Evolutionary conservation across 2,113 vertebrate genomes (phyloP), one percentile per base, ranked within the genome.

Genomic region (Pelmatolapia mariae): DNA sequence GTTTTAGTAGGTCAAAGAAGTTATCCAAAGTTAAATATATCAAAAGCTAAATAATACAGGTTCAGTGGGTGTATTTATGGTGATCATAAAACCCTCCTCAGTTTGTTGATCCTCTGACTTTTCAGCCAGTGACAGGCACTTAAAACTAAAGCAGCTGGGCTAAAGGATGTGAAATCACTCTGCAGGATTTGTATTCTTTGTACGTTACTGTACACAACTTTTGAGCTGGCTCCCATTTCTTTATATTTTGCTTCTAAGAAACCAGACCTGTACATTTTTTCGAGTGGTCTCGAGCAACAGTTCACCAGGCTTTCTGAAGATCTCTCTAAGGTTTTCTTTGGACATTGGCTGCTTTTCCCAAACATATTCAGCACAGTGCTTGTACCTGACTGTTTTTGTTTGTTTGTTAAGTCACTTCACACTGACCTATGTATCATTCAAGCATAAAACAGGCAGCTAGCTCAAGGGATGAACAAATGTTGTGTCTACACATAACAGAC

Each of bases 261-360:
- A 22, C 1, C 12, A 68, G 63, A 68, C 36, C 6, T 12, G 61
- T 61, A 36, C 31, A 68, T 68, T 22, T 68, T 68, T 68, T 40
- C 12, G 0, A 40, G 36, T 40, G 7, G 33, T 40, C 63, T 40
- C 1, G 11, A 68, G 63, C 36, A 40, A 22, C 11, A 15, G 11
- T 22, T 68, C 36, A 40, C 11, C 63, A 40, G n/a, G 63, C n/a
- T 36, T 66, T 66, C 61, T 66, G 1, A 66, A 66, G 31, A 66
- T 36, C 61, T 66, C 31, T 66, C n/a, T 22, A 40, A 68, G 36
- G 33, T 40, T 24, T 68, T 40, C n/a, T 40, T 68, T 68, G 7
- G 11, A 22, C 7, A 40, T 68, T 68, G 33, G 33, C 4, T 68
- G 33, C 4, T 9, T 40, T 22, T 15, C 4, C 19, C 63, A 68